A percentile compares a stretch with the other conserved stretches of the same genome.
These are phyloP conservation scores for Palythoa grandiflora DNA, from an alignment of 92 coral and sea anemone genomes.

Conservation along the genomic window DNA sequence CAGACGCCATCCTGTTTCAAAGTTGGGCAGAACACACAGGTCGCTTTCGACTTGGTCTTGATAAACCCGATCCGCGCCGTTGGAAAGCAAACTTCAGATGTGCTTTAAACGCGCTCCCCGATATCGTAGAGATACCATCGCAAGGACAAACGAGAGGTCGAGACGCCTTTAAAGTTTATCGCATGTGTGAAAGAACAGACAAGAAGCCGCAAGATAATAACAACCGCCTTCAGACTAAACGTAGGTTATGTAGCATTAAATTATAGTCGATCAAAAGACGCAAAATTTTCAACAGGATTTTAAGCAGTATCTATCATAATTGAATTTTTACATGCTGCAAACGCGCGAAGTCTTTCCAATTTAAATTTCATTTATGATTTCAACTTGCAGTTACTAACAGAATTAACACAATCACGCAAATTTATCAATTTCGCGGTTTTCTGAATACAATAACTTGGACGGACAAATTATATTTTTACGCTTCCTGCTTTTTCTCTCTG, in stretches of 20 bases:
- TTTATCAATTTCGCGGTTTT: neutral
- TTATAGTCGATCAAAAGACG: no score
- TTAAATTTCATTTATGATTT: neutral
- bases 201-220: slow-evolving; percentile 12
- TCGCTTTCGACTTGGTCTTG: slow-evolving; percentile 78
- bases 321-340: neutral
- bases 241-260: neutral
- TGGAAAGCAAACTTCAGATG: slow-evolving; percentile 99
- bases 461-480: neutral
- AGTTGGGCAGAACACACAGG: slow-evolving; percentile 97
- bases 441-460: neutral
- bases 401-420: neutral
- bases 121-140: slow-evolving; percentile 85
- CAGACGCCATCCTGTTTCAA: slow-evolving; percentile 89
- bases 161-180: slow-evolving; percentile 92
- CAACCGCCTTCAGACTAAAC: slow-evolving; percentile 4
- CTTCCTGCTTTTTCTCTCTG: neutral
- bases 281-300: neutral
- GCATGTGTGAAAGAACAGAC: slow-evolving; percentile 67
- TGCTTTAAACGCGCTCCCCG: slow-evolving; percentile 98
- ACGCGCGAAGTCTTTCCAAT: neutral
- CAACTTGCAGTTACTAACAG: neutral
- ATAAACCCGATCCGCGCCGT: slow-evolving; percentile 90
- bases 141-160: slow-evolving; percentile 90
- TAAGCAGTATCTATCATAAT: neutral